A percentile compares a stretch with the other conserved stretches of the same genome.
Conservation (phyloP, 2,888 invertebrate genomes). For the Thumatha senex region DNA sequence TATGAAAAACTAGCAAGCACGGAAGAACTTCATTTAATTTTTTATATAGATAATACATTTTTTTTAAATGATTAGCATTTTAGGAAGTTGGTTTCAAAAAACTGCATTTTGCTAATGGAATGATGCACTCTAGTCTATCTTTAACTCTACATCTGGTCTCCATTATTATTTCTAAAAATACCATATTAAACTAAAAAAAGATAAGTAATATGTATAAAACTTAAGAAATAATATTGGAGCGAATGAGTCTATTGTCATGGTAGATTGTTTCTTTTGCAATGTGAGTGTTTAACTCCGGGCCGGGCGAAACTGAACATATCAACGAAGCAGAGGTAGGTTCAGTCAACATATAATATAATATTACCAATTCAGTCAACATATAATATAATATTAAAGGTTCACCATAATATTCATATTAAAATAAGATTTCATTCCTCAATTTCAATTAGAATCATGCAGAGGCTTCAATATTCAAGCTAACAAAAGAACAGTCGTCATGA, state of each 20-base stretch:
- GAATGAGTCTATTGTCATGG: constrained; percentile 80
- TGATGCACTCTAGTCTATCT: constrained; percentile 42
- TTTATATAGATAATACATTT: constrained; percentile 29
- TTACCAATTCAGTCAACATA: constrained; percentile 65
- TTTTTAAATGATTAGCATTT: constrained; percentile 15
- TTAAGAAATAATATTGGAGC: constrained; percentile 77
- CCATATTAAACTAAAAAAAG: not conserved
- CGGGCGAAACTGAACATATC: constrained; percentile 73
- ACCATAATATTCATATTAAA: constrained; percentile 36
- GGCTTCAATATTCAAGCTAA: constrained; percentile 60
- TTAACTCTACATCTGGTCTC: constrained; percentile 53
- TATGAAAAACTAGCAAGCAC: constrained; percentile 38
- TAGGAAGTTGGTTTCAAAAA: constrained; percentile 30
- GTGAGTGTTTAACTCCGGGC: constrained; percentile 74
- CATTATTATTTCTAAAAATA: constrained; percentile 71
- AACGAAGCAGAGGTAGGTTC: constrained; percentile 79
- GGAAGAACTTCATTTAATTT: constrained; percentile 24
- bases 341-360: constrained; percentile 54
- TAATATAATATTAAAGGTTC: constrained; percentile 34
- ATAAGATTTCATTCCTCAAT: constrained; percentile 68
- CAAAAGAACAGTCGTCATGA: constrained; percentile 81
- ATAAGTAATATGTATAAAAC: not conserved
- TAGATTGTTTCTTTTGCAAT: constrained; percentile 82
- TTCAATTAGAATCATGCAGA: constrained; percentile 71
- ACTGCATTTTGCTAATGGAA: constrained; percentile 30